Conservation (phyloP, 2,888 invertebrate genomes). For the Drosophila helvetica region DNA sequence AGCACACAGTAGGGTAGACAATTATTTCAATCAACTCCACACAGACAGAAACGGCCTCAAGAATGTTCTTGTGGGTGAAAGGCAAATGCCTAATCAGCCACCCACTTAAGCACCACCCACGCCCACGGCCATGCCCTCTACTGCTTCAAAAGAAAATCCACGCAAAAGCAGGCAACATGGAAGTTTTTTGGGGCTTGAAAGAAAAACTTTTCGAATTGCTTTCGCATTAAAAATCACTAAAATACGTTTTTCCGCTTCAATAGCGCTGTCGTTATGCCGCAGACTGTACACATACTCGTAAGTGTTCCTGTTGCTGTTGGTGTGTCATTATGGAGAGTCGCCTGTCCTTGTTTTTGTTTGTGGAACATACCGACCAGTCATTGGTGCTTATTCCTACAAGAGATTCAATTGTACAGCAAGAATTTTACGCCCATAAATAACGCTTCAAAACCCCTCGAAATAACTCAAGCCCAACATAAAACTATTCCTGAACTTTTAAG, state of each 20-base stretch:
- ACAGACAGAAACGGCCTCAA: conserved; percentile 40
- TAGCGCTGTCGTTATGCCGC: conserved; percentile 23
- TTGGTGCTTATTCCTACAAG: conserved; percentile 45
- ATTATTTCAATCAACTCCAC: conserved; percentile 62
- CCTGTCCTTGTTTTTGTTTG: conserved; percentile 11
- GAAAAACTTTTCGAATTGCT: conserved; percentile 75
- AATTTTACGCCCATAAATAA: background rate
- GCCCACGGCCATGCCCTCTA: background rate
- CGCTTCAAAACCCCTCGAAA: background rate
- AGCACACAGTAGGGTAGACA: conserved; percentile 8
- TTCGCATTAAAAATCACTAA: conserved; percentile 79
- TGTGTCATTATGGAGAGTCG: conserved; percentile 58
- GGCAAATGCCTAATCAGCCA: conserved; percentile 53
- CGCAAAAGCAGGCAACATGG: background rate
- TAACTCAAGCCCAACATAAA: background rate
- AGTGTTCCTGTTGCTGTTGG: conserved; percentile 26
- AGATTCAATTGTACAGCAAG: background rate
- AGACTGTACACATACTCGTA: conserved; percentile 12
- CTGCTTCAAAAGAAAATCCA: background rate
- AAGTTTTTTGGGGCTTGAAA: conserved; percentile 56
- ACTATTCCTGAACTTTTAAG: background rate
- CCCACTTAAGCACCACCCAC: conserved; percentile 6
- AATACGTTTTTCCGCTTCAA: conserved; percentile 67
- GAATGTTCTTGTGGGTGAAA: conserved; percentile 16
- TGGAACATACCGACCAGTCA: conserved; percentile 58